A percentile compares a stretch with the other conserved stretches of the same genome.
Conservation (phyloP, 2,888 invertebrate species). For the Hipparchia sbordonii region DNA sequence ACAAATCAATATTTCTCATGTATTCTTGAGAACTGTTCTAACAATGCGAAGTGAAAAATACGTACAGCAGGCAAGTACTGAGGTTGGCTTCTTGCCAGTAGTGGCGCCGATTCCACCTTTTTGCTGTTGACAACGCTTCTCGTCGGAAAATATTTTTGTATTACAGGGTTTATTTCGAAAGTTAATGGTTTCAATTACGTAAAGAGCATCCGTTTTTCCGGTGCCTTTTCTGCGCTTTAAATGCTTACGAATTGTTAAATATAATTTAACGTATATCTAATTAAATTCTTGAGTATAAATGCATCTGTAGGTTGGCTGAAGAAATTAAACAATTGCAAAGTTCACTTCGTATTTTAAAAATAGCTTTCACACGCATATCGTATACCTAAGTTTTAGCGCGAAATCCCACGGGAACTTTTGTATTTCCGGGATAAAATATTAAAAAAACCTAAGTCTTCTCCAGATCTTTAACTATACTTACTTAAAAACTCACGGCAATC, state of each 20-base stretch:
- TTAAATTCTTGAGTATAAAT: not conserved
- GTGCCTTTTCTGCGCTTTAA: slow-evolving; percentile 13
- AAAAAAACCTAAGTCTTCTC: too few relatives aligned
- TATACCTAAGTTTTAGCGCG: too few relatives aligned
- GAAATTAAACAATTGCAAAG: not conserved
- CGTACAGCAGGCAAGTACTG: slow-evolving; percentile 36
- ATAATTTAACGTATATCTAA: not conserved
- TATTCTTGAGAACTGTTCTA: slow-evolving; percentile 33
- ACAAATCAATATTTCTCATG: slow-evolving; percentile 44
- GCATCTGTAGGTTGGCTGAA: not conserved
- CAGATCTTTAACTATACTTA: too few relatives aligned
- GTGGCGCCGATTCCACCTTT: slow-evolving; percentile 53
- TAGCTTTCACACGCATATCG: too few relatives aligned
- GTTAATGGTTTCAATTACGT: slow-evolving; percentile 35
- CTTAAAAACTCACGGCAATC: too few relatives aligned
- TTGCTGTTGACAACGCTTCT: slow-evolving; percentile 56
- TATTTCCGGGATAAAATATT: too few relatives aligned
- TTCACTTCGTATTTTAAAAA: too few relatives aligned
- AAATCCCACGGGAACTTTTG: too few relatives aligned
- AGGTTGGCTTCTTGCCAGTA: slow-evolving; percentile 60
- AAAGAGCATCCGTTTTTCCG: slow-evolving; percentile 29
- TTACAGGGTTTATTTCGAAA: slow-evolving; percentile 31
- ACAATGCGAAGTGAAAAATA: slow-evolving; percentile 40
- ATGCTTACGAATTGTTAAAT: slow-evolving; percentile 10
- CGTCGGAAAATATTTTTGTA: slow-evolving; percentile 58